Evolutionary conservation across 2,888 invertebrate genomes (phyloP).

Genomic region (Prosapia bicincta): DNA sequence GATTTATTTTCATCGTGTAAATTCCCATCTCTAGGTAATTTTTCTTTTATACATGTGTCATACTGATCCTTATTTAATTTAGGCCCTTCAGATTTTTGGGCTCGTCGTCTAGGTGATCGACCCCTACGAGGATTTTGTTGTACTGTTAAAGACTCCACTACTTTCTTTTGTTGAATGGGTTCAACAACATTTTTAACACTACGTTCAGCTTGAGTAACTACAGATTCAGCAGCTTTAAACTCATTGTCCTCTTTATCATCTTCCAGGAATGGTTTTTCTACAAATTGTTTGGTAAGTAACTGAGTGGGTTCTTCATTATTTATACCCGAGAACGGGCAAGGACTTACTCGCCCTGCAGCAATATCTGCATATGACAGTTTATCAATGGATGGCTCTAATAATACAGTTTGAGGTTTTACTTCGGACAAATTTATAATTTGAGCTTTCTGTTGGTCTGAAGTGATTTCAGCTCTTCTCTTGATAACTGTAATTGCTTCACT

Average conservation of each 20-base stretch:
- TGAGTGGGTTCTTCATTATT: slow-evolving; percentile 4
- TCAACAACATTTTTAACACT: not conserved
- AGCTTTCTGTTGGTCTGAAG: not conserved
- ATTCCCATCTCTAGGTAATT: not conserved
- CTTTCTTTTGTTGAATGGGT: not conserved
- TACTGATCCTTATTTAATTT: not conserved
- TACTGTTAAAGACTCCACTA: slow-evolving; percentile 1
- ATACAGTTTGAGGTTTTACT: slow-evolving; percentile 1
- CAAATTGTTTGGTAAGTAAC: slow-evolving; percentile 8
- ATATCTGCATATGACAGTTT: slow-evolving; percentile 61
- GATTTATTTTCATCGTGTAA: not conserved
- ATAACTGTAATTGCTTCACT: slow-evolving; percentile 11
- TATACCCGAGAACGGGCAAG: slow-evolving; percentile 41
- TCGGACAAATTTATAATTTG: not conserved
- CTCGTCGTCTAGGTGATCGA: slow-evolving; percentile 20
- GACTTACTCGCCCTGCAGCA: slow-evolving; percentile 58
- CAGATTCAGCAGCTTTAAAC: not conserved
- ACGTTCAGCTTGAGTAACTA: not conserved
- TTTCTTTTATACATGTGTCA: not conserved
- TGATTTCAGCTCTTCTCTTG: slow-evolving; percentile 10
- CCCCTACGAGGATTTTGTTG: slow-evolving; percentile 2
- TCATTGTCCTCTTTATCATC: slow-evolving; percentile 12
- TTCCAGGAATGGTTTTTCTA: slow-evolving; percentile 4
- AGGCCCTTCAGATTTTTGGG: not conserved
- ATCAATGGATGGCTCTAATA: slow-evolving; percentile 25